Conservation (phyloP, 1,140 invertebrate species). For the Macrobrachium nipponense region DNA sequence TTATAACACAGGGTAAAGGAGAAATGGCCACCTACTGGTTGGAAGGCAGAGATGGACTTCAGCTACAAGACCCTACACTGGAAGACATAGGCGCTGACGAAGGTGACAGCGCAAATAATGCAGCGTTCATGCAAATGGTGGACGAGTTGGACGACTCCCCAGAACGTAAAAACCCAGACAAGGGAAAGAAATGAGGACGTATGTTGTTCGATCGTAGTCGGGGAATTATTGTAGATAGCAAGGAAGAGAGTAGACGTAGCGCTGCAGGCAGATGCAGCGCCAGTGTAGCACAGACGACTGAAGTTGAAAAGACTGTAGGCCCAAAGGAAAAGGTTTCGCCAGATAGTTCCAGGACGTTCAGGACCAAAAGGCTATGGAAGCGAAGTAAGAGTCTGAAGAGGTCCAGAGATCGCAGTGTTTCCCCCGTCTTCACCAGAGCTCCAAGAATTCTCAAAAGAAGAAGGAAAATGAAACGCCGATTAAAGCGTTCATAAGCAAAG, state of each 20-base stretch:
- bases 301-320: too few relatives aligned
- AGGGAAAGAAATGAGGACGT: not conserved
- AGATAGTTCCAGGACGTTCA: too few relatives aligned
- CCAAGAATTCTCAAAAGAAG: too few relatives aligned
- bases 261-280: too few relatives aligned
- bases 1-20: constrained; percentile 36
- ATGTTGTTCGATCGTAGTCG: not conserved
- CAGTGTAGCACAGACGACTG: too few relatives aligned
- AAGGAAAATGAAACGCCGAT: too few relatives aligned
- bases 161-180: constrained; percentile 73
- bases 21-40: constrained; percentile 51
- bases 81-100: not conserved
- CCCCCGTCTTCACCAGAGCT: too few relatives aligned
- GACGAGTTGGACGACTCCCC: constrained; percentile 75
- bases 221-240: not conserved
- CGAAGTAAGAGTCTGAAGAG: too few relatives aligned
- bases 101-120: not conserved
- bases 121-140: constrained; percentile 4
- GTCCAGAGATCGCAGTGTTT: too few relatives aligned
- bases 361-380: too few relatives aligned
- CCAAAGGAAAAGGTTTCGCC: too few relatives aligned
- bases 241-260: not conserved
- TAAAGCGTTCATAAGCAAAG: too few relatives aligned
- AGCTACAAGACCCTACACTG: not conserved
- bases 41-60: constrained; percentile 33